Conservation (phyloP, 2,888 invertebrate genomes). For the Epinotia demarniana region DNA sequence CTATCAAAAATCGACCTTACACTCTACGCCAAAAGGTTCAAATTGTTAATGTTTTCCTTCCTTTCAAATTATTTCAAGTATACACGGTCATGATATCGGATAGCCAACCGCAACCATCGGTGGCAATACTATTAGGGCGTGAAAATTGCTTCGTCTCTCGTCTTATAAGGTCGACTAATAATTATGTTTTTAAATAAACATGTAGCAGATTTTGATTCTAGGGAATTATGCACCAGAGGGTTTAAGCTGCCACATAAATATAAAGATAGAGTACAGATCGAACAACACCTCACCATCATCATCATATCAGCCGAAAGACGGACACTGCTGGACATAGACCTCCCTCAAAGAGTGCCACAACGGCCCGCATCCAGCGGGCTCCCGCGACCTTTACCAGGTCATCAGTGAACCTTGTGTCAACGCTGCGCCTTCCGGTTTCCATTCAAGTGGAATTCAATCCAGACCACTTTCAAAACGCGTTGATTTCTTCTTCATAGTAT, state of each 20-base stretch:
- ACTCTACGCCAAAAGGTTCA: background rate
- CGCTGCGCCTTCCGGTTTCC: too few species aligned
- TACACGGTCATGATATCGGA: slow-evolving; percentile 21
- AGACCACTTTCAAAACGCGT: background rate
- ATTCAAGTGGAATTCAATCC: background rate
- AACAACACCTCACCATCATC: too few species aligned
- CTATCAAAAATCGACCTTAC: background rate
- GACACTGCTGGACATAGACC: too few species aligned
- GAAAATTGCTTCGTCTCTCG: slow-evolving; percentile 31
- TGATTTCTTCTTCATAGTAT: background rate
- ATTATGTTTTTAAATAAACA: background rate
- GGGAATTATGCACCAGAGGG: too few species aligned
- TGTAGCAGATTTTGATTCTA: too few species aligned
- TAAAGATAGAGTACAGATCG: too few species aligned
- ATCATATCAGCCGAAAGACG: too few species aligned
- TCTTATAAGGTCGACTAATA: background rate
- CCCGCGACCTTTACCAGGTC: too few species aligned
- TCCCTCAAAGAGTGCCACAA: too few species aligned
- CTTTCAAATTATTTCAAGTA: background rate
- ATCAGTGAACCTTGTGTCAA: too few species aligned
- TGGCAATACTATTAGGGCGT: slow-evolving; percentile 38
- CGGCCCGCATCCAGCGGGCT: too few species aligned
- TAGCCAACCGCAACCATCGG: slow-evolving; percentile 29
- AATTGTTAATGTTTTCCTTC: background rate
- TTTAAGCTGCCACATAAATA: too few species aligned